Evolutionary conservation across 2,113 vertebrate genomes (phyloP).

Genomic region (Percopsis transmontana): DNA sequence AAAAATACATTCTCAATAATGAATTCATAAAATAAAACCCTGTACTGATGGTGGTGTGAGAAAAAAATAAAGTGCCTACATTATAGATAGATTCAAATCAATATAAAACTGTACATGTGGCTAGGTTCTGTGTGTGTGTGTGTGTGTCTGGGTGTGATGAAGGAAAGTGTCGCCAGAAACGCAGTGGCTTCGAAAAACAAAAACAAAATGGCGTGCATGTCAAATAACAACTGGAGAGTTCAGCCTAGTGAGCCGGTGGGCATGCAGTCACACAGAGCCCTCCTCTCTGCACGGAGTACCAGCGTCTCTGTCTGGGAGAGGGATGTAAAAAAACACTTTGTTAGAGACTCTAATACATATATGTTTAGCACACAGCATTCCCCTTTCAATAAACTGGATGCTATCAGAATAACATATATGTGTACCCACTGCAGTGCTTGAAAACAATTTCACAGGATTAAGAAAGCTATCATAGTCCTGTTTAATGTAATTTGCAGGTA

Average conservation of each 20-base stretch:
- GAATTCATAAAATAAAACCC: conserved; percentile 27
- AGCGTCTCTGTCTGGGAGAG: conserved; percentile 86
- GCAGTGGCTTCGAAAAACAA: neutral
- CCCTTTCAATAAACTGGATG: too few relatives aligned
- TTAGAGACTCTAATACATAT: neutral
- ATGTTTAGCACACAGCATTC: too few relatives aligned
- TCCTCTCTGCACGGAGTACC: conserved; percentile 88
- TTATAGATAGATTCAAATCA: conserved; percentile 36
- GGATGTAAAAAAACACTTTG: conserved; percentile 11
- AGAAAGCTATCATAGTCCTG: too few relatives aligned
- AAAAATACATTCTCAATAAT: conserved; percentile 5
- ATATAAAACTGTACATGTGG: conserved; percentile 34
- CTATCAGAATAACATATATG: too few relatives aligned
- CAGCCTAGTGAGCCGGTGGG: conserved; percentile 78
- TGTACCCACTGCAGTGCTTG: too few relatives aligned
- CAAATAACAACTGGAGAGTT: conserved; percentile 18
- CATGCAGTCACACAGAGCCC: conserved; percentile 92
- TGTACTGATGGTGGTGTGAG: conserved; percentile 3
- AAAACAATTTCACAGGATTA: too few relatives aligned
- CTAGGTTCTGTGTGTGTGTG: conserved; percentile 17
- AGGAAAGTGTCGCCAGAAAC: conserved; percentile 6
- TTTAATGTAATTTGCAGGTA: neutral
- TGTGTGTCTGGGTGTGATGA: neutral
- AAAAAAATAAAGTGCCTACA: conserved; percentile 67
- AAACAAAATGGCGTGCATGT: neutral